These are phyloP conservation scores for Desoria tigrina DNA, from an alignment of 2,888 invertebrate species.

Conservation along the genomic window DNA sequence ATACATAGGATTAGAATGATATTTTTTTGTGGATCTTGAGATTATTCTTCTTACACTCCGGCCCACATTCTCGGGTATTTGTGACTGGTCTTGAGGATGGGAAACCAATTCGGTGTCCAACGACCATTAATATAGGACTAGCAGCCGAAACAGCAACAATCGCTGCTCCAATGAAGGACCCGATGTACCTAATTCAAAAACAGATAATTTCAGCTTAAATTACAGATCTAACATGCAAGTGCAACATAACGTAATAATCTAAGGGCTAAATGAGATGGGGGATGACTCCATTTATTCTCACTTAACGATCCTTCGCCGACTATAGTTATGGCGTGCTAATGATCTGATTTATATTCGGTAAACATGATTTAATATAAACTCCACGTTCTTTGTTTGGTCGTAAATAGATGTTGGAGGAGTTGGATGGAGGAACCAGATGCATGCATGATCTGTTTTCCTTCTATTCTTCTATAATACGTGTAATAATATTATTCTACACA, in stretches of 20 bases:
- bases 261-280: conserved; percentile 58
- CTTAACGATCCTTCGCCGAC: background rate
- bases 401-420: too few species aligned
- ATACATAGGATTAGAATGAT: too few species aligned
- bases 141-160: conserved; percentile 81
- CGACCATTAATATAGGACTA: conserved; percentile 92
- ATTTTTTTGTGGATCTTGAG: too few species aligned
- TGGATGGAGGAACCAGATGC: too few species aligned
- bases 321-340: conserved; percentile 1
- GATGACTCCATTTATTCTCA: conserved; percentile 58
- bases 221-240: too few species aligned
- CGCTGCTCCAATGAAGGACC: conserved; percentile 75
- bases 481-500: too few species aligned
- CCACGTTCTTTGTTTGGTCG: too few species aligned
- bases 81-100: conserved; percentile 46
- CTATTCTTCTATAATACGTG: too few species aligned
- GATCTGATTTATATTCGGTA: conserved; percentile 9
- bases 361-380: background rate
- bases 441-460: too few species aligned
- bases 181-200: conserved; percentile 66
- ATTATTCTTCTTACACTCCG: too few species aligned
- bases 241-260: too few species aligned
- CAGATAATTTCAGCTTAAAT: too few species aligned
- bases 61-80: conserved; percentile 72
- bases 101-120: conserved; percentile 57